Evolutionary conservation across 2,113 vertebrate genomes (phyloP).

Genomic region (Calidris pygmaea): DNA sequence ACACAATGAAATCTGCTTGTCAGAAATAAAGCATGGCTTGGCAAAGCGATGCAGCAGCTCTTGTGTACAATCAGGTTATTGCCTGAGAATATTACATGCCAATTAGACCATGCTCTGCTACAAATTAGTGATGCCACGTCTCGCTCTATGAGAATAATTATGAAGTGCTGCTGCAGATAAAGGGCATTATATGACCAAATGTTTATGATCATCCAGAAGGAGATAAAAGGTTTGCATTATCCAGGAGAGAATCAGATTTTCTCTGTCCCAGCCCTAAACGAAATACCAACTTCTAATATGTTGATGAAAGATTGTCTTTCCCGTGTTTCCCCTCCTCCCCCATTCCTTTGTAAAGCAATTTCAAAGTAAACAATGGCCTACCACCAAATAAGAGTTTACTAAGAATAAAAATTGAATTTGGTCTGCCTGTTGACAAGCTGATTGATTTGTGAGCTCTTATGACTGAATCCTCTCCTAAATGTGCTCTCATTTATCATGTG

Average conservation of each 20-base stretch:
- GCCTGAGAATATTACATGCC: not conserved
- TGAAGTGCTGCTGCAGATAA: not conserved
- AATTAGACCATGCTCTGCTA: not conserved
- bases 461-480: conserved; percentile 90
- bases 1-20: not conserved
- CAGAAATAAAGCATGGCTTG: not conserved
- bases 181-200: not conserved
- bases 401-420: conserved; percentile 99
- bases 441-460: conserved; percentile 96
- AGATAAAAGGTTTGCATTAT: not conserved
- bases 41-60: not conserved
- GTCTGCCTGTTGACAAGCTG: conserved; percentile 93
- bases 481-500: conserved; percentile 94
- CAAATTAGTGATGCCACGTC: not conserved
- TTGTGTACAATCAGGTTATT: not conserved
- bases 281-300: conserved; percentile 27
- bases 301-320: conserved; percentile 63
- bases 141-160: not conserved
- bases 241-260: not conserved
- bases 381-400: conserved; percentile 88
- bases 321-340: not conserved
- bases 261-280: not conserved
- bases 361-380: conserved; percentile 73
- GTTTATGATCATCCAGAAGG: not conserved
- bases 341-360: conserved; percentile 70